These are phyloP conservation scores for Nyctalus aviator DNA, from an alignment of 2,797 vertebrate genomes.

Conservation along the genomic window DNA sequence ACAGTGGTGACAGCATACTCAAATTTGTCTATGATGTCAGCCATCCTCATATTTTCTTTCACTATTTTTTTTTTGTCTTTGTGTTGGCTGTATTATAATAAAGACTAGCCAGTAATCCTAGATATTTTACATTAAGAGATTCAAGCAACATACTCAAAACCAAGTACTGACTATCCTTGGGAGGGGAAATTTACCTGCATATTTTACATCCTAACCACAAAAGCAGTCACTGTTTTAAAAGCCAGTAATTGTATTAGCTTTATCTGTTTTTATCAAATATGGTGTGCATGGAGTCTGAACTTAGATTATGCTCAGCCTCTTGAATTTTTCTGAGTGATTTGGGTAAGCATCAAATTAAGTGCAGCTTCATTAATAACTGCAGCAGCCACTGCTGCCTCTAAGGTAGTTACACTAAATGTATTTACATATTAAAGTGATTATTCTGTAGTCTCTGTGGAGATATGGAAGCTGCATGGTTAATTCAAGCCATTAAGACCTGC, in stretches of 20 bases:
- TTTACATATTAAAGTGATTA: constrained; percentile 80
- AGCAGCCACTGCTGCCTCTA: constrained; percentile 50
- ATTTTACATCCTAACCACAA: background rate
- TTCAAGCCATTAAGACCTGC: constrained; percentile 41
- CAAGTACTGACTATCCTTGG: background rate
- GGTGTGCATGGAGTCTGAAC: background rate
- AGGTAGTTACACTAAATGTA: constrained; percentile 66
- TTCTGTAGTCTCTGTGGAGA: constrained; percentile 68
- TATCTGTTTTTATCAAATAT: background rate
- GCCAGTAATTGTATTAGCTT: background rate
- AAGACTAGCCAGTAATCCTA: background rate
- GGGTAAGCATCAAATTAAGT: constrained; percentile 57
- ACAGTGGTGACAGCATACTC: background rate
- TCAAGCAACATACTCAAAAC: background rate
- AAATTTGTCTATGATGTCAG: background rate
- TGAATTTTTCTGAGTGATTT: constrained; percentile 69
- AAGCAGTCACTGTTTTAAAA: background rate
- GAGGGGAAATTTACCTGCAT: background rate
- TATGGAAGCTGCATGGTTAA: constrained; percentile 58
- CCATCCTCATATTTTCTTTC: background rate
- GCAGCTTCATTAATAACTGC: constrained; percentile 73
- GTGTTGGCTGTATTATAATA: background rate
- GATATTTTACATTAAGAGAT: background rate
- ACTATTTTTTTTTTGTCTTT: background rate
- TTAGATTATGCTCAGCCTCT: background rate